phyloP scores from a whole-genome alignment of 2,888 invertebrate species.

The Pristionchus maxplancki region DNA sequence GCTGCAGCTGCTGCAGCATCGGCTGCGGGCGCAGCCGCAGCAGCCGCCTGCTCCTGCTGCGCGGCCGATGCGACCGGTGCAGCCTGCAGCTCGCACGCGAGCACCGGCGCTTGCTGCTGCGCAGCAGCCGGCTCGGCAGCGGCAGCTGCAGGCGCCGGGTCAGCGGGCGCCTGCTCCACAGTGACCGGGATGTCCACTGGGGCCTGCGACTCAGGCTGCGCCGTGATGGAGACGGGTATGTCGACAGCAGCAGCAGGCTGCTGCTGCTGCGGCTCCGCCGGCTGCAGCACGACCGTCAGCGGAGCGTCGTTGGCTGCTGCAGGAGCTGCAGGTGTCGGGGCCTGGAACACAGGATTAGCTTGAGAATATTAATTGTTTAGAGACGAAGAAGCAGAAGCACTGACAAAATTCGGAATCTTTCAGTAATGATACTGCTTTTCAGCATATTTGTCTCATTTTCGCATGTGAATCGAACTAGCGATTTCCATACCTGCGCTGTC shows the following conservation, averaged over 20 bases:
- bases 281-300: neutral
- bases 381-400: no score
- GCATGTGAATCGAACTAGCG: no score
- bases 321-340: neutral
- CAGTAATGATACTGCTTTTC: no score
- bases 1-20: neutral
- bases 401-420: no score
- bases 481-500: neutral
- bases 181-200: neutral
- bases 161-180: neutral
- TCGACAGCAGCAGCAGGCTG: neutral
- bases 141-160: neutral
- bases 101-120: neutral
- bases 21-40: neutral
- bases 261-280: neutral
- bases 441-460: no score
- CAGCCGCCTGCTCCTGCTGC: conserved; percentile 9
- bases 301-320: neutral
- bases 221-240: neutral
- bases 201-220: no score
- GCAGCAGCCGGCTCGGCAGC: neutral
- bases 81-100: no score
- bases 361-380: no score
- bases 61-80: neutral
- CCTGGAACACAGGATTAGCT: neutral